A percentile compares a stretch with the other conserved stretches of the same genome.
Conservation (phyloP, 1,140 invertebrate genomes). For the Neuroterus valhalla region DNA sequence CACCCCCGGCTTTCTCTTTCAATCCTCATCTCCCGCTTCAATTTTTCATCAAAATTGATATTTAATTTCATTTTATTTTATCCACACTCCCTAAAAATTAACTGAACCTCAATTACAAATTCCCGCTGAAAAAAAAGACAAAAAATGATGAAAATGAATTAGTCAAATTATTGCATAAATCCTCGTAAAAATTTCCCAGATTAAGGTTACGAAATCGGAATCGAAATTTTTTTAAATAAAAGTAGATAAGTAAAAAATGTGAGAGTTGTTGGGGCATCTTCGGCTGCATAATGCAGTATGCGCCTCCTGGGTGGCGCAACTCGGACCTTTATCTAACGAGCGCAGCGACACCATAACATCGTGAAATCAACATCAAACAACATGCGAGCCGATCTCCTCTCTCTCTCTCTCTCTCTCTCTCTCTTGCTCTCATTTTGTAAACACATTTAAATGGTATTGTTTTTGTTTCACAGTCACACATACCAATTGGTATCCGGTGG, state of each 20-base stretch:
- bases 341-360: slow-evolving; percentile 62
- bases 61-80: no score
- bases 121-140: no score
- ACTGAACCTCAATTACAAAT: no score
- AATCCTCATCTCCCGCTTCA: slow-evolving; percentile 39
- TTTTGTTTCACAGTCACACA: slow-evolving; percentile 46
- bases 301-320: slow-evolving; percentile 51
- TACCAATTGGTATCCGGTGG: slow-evolving; percentile 40
- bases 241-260: no score
- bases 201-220: no score
- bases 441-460: slow-evolving; percentile 60
- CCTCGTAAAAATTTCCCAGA: no score
- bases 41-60: slow-evolving; percentile 40
- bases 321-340: slow-evolving; percentile 54
- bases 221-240: no score
- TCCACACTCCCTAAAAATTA: no score
- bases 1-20: slow-evolving; percentile 41
- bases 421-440: slow-evolving; percentile 54
- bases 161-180: no score
- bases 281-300: neutral
- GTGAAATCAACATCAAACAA: slow-evolving; percentile 63
- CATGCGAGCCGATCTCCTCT: slow-evolving; percentile 57
- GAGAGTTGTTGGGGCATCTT: no score
- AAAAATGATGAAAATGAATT: no score
- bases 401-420: no score